phyloP scores from a whole-genome alignment of 2,888 invertebrate genomes.

The Dynastes hyllus region DNA sequence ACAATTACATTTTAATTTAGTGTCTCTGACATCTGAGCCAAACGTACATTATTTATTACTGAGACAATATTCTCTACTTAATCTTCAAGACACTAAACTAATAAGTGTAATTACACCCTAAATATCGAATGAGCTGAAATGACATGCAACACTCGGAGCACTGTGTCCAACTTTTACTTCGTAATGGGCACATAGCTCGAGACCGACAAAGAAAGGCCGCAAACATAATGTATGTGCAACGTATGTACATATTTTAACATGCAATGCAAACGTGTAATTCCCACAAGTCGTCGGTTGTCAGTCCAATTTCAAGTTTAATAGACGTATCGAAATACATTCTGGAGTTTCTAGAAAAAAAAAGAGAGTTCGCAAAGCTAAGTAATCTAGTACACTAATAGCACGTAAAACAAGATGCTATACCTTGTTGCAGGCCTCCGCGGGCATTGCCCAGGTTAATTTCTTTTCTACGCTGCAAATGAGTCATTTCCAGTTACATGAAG shows the following conservation, averaged over 20 bases:
- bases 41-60: too few species aligned
- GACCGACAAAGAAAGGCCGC: slow-evolving; percentile 5
- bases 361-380: neutral
- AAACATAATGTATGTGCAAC: neutral
- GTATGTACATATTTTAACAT: neutral
- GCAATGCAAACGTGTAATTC: neutral
- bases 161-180: slow-evolving; percentile 11
- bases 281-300: neutral
- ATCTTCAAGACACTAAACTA: too few species aligned
- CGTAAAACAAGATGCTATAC: too few species aligned
- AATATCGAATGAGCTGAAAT: too few species aligned
- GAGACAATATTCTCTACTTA: too few species aligned
- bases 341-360: neutral
- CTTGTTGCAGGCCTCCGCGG: too few species aligned
- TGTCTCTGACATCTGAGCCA: too few species aligned
- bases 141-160: neutral
- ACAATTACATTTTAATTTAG: too few species aligned
- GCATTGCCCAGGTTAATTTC: too few species aligned
- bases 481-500: too few species aligned
- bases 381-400: neutral
- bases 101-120: neutral
- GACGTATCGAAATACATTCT: neutral
- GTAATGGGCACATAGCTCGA: neutral
- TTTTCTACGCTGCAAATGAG: too few species aligned
- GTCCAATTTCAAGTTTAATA: neutral